These are phyloP conservation scores for Sarcophaga carnaria DNA, from an alignment of 2,888 invertebrate species.

Conservation along the genomic window DNA sequence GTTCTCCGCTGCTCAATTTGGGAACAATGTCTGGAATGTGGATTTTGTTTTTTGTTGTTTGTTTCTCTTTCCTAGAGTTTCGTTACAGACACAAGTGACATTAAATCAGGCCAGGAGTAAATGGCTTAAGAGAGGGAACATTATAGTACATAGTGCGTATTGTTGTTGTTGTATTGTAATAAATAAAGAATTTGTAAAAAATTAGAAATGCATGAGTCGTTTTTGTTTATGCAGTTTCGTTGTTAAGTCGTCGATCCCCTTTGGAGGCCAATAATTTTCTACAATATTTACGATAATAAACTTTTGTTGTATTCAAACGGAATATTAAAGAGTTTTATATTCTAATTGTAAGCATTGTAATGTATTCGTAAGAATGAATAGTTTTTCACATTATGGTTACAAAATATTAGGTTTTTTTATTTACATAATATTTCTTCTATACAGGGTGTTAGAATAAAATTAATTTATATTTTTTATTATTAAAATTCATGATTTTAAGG, in stretches of 20 bases:
- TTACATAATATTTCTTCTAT: background rate
- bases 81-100: background rate
- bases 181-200: conserved; percentile 51
- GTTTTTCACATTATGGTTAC: background rate
- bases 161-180: background rate
- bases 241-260: conserved; percentile 42
- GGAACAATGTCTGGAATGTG: background rate
- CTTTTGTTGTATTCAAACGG: background rate
- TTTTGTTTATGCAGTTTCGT: conserved; percentile 37
- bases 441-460: background rate
- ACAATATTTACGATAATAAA: conserved; percentile 22
- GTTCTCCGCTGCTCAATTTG: background rate
- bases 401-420: background rate
- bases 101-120: background rate
- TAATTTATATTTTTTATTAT: background rate
- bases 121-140: background rate
- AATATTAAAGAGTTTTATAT: background rate
- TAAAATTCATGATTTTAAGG: background rate
- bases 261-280: conserved; percentile 62
- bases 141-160: background rate
- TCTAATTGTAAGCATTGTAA: background rate
- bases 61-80: background rate
- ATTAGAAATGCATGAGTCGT: conserved; percentile 62
- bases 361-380: background rate
- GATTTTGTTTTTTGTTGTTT: background rate